phyloP scores from a whole-genome alignment of 2,113 vertebrate species.

The Eulacestoma nigropectus region DNA sequence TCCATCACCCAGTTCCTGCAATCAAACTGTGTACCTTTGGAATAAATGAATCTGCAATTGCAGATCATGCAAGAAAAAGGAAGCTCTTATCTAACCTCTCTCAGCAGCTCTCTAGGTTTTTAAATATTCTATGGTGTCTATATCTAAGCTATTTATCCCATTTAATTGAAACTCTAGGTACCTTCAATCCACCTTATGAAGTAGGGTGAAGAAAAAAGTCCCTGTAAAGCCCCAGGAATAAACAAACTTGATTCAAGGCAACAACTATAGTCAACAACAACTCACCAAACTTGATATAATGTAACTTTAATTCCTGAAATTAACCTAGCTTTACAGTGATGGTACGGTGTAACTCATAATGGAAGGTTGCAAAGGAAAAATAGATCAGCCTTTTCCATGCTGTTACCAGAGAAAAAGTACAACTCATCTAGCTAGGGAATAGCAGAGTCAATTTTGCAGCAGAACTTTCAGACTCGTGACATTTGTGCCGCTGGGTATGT shows the following conservation, averaged over 20 bases:
- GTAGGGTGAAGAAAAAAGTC: background rate
- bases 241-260: background rate
- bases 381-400: background rate
- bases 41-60: conserved; percentile 27
- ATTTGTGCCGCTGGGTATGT: background rate
- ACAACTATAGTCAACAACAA: background rate
- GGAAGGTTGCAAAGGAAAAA: background rate
- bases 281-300: background rate
- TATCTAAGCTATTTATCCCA: background rate
- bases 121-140: background rate
- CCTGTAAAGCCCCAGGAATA: background rate
- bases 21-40: background rate
- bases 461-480: background rate
- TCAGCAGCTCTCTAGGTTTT: background rate
- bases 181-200: background rate
- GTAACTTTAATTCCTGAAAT: background rate
- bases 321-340: background rate
- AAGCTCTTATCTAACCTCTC: background rate
- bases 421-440: background rate
- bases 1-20: background rate
- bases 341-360: background rate
- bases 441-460: background rate
- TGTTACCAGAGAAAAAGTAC: background rate
- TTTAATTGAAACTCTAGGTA: background rate
- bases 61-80: background rate